phyloP scores from a whole-genome alignment of 1,140 invertebrate genomes.

The Copidosoma floridanum region DNA sequence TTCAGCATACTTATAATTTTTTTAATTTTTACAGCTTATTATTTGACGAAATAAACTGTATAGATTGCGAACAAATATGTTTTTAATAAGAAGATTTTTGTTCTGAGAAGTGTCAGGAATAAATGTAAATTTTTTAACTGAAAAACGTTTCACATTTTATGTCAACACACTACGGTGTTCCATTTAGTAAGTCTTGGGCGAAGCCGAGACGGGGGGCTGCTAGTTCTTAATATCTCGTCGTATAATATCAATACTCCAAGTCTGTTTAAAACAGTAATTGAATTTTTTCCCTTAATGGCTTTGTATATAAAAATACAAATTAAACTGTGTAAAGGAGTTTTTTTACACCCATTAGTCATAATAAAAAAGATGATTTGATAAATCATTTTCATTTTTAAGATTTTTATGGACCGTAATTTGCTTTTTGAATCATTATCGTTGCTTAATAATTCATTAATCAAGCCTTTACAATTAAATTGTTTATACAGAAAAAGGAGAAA shows the following conservation, averaged over 20 bases:
- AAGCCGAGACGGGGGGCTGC: too few relatives aligned
- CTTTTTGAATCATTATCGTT: not conserved
- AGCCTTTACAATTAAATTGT: not conserved
- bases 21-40: too few relatives aligned
- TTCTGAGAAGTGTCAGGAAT: too few relatives aligned
- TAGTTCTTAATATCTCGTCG: slow-evolving; percentile 17
- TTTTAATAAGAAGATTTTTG: too few relatives aligned
- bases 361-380: slow-evolving; percentile 14
- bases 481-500: not conserved
- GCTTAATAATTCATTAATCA: not conserved
- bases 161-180: too few relatives aligned
- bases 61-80: too few relatives aligned
- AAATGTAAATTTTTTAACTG: too few relatives aligned
- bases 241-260: slow-evolving; percentile 22
- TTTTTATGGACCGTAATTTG: not conserved
- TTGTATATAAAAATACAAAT: slow-evolving; percentile 8
- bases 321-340: slow-evolving; percentile 17
- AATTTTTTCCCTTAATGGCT: slow-evolving; percentile 5
- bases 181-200: too few relatives aligned
- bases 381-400: slow-evolving; percentile 8
- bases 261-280: slow-evolving; percentile 14
- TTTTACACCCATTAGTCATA: not conserved
- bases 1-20: too few relatives aligned
- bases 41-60: too few relatives aligned
- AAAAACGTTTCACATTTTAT: too few relatives aligned